Base-by-base conservation (phyloP, 2,797 vertebrate species). In the Scarus forsteni region DNA sequence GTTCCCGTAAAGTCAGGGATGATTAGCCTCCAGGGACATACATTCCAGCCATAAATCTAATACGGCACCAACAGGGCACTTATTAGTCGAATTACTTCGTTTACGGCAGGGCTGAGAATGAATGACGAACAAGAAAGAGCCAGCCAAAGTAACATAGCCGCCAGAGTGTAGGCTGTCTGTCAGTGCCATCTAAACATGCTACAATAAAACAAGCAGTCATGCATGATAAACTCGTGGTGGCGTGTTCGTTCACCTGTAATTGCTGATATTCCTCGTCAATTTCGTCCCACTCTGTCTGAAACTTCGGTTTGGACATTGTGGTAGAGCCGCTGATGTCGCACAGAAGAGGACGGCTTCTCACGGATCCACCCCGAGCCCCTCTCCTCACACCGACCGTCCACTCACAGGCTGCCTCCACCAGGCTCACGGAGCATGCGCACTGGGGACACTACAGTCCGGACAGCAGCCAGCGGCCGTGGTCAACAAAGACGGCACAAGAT, bases 191-290 rank as follows among this genome's bases (percentile, higher is more conserved):
- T 49, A 57, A 73, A 34, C 52, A 65, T 49, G 57, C 52, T 44
- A 7, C 39, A 58, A 39, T 18, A 48, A 7, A 16, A 5, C 9
- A 40, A 7, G 12, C 15, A 0, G 34, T 5, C 11, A 6, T 0
- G 14, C 3, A 35, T 10, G 0, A 27, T 18, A 16, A 0, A 8
- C 43, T 49, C 16, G 2, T 35, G 34, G 48, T 5, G 46, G 15
- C 10, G 40, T 36, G 34, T 8, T 13, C 5, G 45, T 8, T 90
- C 89, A 98, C 97, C 97, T 98, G 97, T 54, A 98, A 88, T 82
- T 97, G 95, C 84, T 95, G 95, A 84, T 97, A 97, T 87, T 97
- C 97, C 68, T 90, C 90, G 27, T 99, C 96, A 58, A 98, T 95
- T 85, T 96, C 96, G 16, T 89, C 88, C 97, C 96, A 98, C 84